Evolutionary conservation across 2,797 vertebrate genomes (phyloP).

Genomic region (Trichosurus vulpecula): DNA sequence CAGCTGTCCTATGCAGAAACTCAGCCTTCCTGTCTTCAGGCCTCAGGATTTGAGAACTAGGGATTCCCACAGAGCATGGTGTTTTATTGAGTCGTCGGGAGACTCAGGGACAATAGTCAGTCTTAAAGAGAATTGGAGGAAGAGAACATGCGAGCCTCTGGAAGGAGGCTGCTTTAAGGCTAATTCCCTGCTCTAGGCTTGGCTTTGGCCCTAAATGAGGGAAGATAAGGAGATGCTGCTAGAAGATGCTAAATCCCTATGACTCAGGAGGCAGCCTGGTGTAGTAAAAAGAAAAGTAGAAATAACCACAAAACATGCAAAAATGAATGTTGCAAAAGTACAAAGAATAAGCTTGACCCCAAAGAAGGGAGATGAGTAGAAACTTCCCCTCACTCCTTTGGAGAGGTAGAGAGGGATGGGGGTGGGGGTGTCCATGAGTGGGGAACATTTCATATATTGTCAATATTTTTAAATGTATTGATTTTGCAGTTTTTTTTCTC

Average conservation of each 20-base stretch:
- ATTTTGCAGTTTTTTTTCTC: background rate
- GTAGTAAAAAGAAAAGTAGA: background rate
- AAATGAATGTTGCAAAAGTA: background rate
- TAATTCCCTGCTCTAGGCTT: background rate
- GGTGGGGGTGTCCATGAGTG: background rate
- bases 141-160: too few relatives aligned
- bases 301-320: background rate
- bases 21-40: background rate
- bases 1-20: constrained; percentile 65
- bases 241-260: background rate
- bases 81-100: background rate
- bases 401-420: background rate
- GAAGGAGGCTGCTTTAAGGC: background rate
- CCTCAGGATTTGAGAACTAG: background rate
- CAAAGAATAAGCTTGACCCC: background rate
- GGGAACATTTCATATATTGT: background rate
- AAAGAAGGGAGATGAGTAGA: background rate
- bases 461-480: background rate
- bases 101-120: background rate
- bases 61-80: background rate
- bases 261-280: background rate
- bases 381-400: background rate
- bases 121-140: background rate
- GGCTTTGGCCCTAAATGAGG: background rate
- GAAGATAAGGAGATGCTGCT: background rate